A percentile compares a stretch with the other conserved stretches of the same genome.
These are phyloP conservation scores for Pseudachorutes palmiensis DNA, from an alignment of 1,140 invertebrate species.

Conservation along the genomic window DNA sequence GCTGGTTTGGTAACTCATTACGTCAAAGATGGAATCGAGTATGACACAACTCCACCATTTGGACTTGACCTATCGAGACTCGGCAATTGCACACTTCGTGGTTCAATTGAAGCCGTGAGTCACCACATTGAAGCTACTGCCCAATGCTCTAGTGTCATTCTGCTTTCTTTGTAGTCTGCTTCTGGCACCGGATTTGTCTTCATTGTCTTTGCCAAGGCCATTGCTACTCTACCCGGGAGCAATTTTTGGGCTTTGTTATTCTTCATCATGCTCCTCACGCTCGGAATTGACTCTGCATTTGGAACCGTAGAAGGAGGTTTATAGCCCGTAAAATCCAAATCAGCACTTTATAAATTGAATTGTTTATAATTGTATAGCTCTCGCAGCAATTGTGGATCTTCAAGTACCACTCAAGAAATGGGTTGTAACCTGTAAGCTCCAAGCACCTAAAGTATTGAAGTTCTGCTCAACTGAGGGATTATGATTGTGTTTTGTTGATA, in stretches of 20 bases:
- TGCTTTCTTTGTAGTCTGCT: not conserved
- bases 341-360: no score
- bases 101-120: no score
- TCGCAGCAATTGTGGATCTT: constrained; percentile 1
- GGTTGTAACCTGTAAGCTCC: constrained; percentile 8
- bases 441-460: not conserved
- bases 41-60: not conserved
- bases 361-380: no score
- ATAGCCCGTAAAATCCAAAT: no score
- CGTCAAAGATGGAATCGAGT: not conserved
- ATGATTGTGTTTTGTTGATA: no score
- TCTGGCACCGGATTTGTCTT: not conserved
- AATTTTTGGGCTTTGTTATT: constrained; percentile 83
- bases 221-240: constrained; percentile 72
- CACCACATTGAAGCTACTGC: no score
- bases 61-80: no score
- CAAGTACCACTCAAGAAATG: not conserved
- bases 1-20: not conserved
- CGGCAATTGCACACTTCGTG: constrained; percentile 48
- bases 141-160: not conserved
- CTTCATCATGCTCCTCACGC: constrained; percentile 84
- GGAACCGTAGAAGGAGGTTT: constrained; percentile 84
- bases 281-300: constrained; percentile 84
- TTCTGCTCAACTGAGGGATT: no score
- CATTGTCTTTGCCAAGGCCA: constrained; percentile 50